Conservation (phyloP, 2,113 vertebrate species). For the Tonatia bakeri region DNA sequence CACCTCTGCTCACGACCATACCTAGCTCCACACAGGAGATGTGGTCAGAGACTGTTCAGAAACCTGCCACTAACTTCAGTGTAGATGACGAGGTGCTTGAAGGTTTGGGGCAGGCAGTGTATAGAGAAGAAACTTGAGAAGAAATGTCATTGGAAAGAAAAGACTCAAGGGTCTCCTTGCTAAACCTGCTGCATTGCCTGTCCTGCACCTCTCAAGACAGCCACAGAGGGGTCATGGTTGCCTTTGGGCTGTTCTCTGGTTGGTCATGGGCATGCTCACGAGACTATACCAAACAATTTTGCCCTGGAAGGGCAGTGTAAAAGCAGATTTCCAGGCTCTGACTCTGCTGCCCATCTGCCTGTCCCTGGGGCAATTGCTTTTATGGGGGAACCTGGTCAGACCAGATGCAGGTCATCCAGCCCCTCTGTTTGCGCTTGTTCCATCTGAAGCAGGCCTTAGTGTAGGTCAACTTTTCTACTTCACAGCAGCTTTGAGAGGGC, state of each 20-base stretch:
- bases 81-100: not conserved
- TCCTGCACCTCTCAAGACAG: not conserved
- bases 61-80: too few species aligned
- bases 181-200: too few species aligned
- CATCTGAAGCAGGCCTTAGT: constrained; percentile 90
- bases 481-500: constrained; percentile 59
- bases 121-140: not conserved
- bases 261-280: not conserved
- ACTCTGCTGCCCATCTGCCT: not conserved
- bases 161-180: not conserved
- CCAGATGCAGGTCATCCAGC: constrained; percentile 92
- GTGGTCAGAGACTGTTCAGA: too few species aligned
- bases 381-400: constrained; percentile 92
- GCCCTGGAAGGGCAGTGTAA: constrained; percentile 12
- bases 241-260: accelerated
- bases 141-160: not conserved
- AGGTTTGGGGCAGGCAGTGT: not conserved
- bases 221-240: not conserved
- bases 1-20: too few species aligned
- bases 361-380: constrained; percentile 85
- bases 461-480: constrained; percentile 86
- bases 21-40: constrained; percentile 53
- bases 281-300: not conserved
- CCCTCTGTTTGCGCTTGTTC: constrained; percentile 86
- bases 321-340: constrained; percentile 68